phyloP scores from a whole-genome alignment of 2,113 vertebrate genomes.

The Morone chrysops region DNA sequence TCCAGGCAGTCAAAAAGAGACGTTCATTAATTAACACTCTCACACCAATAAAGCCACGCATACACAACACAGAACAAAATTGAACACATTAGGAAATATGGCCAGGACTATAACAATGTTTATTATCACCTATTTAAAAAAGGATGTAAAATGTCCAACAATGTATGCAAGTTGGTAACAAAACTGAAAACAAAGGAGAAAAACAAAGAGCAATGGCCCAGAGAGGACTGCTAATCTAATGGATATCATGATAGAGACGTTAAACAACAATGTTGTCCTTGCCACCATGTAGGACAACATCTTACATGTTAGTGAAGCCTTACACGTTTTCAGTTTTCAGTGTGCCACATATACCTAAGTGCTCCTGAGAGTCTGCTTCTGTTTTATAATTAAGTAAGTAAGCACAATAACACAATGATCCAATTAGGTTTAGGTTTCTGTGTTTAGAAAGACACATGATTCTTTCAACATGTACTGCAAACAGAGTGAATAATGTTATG shows the following conservation, averaged over 20 bases:
- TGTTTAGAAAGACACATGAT: not conserved
- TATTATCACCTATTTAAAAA: not conserved
- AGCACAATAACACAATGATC: constrained; percentile 21
- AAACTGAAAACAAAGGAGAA: not conserved
- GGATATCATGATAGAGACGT: not conserved
- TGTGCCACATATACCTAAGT: constrained; percentile 18
- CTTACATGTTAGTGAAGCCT: constrained; percentile 9
- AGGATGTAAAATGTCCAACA: not conserved
- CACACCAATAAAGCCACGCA: not conserved
- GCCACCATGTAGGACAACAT: constrained; percentile 12
- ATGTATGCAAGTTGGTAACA: not conserved
- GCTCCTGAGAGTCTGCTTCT: not conserved
- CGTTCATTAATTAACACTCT: not conserved
- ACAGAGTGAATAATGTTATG: constrained; percentile 46
- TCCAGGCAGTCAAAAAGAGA: not conserved
- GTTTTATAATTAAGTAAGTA: constrained; percentile 18
- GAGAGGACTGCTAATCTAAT: not conserved
- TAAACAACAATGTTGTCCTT: not conserved
- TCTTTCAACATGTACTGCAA: constrained; percentile 31
- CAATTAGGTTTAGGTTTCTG: constrained; percentile 24
- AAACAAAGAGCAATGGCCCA: not conserved
- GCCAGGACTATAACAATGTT: not conserved
- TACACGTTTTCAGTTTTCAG: not conserved
- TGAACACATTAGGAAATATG: not conserved
- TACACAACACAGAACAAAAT: not conserved